Base-by-base conservation (phyloP, 2,888 invertebrate species). In the Liodrosophila aerea region DNA sequence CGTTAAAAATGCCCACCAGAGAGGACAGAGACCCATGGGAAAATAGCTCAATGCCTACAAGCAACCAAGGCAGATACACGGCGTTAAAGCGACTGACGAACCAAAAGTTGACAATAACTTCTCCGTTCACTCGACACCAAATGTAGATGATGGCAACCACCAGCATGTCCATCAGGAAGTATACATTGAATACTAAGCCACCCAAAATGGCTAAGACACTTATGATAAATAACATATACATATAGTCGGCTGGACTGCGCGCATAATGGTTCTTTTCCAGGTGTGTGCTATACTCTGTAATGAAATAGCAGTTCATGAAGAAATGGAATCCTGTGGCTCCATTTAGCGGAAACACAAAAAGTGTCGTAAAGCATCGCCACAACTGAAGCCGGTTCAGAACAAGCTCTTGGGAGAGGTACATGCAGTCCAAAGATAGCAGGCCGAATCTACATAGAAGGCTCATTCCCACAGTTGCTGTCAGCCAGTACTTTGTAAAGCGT, bases 41-140 rank as follows among this genome's bases (percentile, higher is more conserved):
- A 63, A 98, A 92, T 40, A 93, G 88, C 73, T 92, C 98, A 89
- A 99, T 97, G 5, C 92, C 97, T 46, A 98, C 93, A 41, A 99
- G 91, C 16, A 99, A 97, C 98, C 99, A 99, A 0, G 99, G 99
- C 34, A 99, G 91, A 89, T 99, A 99, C 94, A 98, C 96, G 0
- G 99, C 98, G 91, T 98, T 98, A 90, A 99, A 99, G 61, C 95
- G 93, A 0, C 97, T 97, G 29, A 99, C 99, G 89, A 99, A 99
- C 99, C 99, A 99, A 90, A 99, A 99, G 52, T 94, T 95, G 0
- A 99, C 98, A 47, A 98, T 95, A 0, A 93, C 93, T 84, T 99
- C 98, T 88, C 95, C 97, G 91, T 99, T 99, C 4, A 99, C 91
- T 87, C 98, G 98, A 87, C 99, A 99, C 99, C 99, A 99, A 0